A percentile compares a stretch with the other conserved stretches of the same genome.
Conservation (phyloP, 1,140 invertebrate species). For the Coptotermes formosanus region DNA sequence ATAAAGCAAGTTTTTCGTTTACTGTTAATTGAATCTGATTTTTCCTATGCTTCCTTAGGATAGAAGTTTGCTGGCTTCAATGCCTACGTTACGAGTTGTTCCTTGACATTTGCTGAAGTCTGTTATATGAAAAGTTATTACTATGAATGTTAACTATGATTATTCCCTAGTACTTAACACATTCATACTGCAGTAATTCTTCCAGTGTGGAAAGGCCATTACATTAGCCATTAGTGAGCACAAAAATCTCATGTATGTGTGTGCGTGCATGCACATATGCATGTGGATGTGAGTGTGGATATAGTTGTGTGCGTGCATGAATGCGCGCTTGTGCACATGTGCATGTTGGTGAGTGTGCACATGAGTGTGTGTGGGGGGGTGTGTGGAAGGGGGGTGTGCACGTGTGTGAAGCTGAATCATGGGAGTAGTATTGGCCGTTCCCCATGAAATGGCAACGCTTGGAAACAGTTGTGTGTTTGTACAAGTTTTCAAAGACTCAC, state of each 20-base stretch:
- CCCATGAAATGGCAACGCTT: neutral
- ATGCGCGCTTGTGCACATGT: neutral
- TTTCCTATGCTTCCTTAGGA: conserved; percentile 13
- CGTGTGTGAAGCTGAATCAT: neutral
- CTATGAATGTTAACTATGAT: conserved; percentile 16
- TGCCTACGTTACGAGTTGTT: conserved; percentile 13
- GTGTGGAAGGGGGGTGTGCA: neutral
- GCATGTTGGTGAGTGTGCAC: too few relatives aligned
- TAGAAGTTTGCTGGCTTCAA: neutral
- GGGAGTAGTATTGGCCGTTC: neutral
- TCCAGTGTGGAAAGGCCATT: conserved; percentile 14
- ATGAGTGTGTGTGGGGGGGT: neutral
- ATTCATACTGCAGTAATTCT: conserved; percentile 18
- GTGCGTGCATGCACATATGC: neutral
- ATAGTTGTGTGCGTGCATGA: neutral
- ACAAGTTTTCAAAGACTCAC: neutral
- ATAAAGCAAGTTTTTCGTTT: conserved; percentile 6
- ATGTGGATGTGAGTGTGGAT: neutral
- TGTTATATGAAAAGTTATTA: neutral
- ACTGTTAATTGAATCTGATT: neutral
- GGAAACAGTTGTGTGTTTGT: conserved; percentile 4
- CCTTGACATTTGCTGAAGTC: conserved; percentile 15
- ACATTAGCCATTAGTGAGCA: neutral
- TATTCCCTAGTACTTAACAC: conserved; percentile 25
- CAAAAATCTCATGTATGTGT: neutral